These are phyloP conservation scores for roundworm (Caenorhabditis elegans) DNA, from an alignment of 1,140 invertebrate species.

Conservation along the genomic window DNA sequence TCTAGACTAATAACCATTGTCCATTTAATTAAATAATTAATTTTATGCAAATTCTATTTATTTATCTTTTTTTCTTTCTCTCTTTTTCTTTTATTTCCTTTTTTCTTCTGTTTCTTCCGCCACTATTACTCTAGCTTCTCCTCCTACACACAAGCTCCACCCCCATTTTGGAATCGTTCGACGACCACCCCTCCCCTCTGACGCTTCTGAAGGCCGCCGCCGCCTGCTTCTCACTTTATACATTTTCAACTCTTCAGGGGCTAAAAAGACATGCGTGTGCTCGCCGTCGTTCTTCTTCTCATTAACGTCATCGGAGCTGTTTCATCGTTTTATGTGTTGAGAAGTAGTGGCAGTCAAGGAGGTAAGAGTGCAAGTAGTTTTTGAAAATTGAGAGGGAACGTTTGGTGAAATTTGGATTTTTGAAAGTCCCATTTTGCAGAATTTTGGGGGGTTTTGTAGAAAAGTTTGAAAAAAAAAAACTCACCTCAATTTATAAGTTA, in stretches of 20 bases:
- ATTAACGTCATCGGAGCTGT: not conserved
- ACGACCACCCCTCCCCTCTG: slow-evolving; percentile 1
- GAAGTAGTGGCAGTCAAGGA: slow-evolving; percentile 10
- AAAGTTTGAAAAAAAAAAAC: no score
- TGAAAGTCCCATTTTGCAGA: not conserved
- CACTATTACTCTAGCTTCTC: no score
- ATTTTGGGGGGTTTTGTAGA: no score
- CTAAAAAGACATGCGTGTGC: not conserved
- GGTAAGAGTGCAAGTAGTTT: not conserved
- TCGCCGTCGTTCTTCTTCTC: slow-evolving; percentile 1
- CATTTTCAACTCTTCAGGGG: not conserved
- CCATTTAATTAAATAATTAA: no score
- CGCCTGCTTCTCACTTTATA: not conserved
- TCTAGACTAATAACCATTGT: no score
- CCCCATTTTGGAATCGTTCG: not conserved
- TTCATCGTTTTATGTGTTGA: slow-evolving; percentile 14
- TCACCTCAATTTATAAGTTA: no score
- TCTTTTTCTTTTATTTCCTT: not conserved
- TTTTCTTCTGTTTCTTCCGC: no score
- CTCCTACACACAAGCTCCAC: not conserved
- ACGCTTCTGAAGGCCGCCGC: not conserved
- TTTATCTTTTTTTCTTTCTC: not conserved
- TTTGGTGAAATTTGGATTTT: not conserved
- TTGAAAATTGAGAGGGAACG: not conserved
- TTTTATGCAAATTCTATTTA: no score